These are phyloP conservation scores for Ectemnius cavifrons DNA, from an alignment of 2,888 invertebrate genomes.

Conservation along the genomic window DNA sequence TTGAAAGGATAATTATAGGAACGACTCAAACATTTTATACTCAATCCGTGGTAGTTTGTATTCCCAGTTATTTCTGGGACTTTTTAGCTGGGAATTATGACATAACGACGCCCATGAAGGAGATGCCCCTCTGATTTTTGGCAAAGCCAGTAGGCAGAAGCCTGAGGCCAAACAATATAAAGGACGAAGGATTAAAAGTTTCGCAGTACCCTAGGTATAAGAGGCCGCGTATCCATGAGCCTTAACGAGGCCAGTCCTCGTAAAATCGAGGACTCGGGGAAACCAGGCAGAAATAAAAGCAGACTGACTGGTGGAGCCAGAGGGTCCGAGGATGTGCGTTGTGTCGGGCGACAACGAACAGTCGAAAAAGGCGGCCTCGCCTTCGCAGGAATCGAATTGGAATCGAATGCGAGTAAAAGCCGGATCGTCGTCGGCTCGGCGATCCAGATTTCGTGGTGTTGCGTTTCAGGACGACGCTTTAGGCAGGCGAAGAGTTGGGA, in stretches of 20 bases:
- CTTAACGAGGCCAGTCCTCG: conserved; percentile 50
- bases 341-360: neutral
- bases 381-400: neutral
- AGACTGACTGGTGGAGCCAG: neutral
- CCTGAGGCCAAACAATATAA: conserved; percentile 44
- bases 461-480: neutral
- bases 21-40: too few species aligned
- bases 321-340: neutral
- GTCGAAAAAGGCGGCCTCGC: neutral
- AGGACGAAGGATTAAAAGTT: conserved; percentile 66
- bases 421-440: neutral
- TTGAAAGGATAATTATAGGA: too few species aligned
- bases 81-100: conserved; percentile 2
- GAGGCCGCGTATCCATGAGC: neutral
- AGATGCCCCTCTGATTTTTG: too few species aligned
- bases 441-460: conserved; percentile 5
- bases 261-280: conserved; percentile 42
- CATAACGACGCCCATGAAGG: conserved; percentile 3
- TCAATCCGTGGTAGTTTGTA: too few species aligned
- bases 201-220: conserved; percentile 21
- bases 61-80: neutral
- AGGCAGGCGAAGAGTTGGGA: neutral
- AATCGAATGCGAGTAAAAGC: neutral
- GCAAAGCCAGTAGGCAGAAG: neutral
- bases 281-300: conserved; percentile 36